A percentile compares a stretch with the other conserved stretches of the same genome.
These are phyloP conservation scores for Phrynocephalus versicolor DNA, from an alignment of 2,113 vertebrate species.

Conservation along the genomic window DNA sequence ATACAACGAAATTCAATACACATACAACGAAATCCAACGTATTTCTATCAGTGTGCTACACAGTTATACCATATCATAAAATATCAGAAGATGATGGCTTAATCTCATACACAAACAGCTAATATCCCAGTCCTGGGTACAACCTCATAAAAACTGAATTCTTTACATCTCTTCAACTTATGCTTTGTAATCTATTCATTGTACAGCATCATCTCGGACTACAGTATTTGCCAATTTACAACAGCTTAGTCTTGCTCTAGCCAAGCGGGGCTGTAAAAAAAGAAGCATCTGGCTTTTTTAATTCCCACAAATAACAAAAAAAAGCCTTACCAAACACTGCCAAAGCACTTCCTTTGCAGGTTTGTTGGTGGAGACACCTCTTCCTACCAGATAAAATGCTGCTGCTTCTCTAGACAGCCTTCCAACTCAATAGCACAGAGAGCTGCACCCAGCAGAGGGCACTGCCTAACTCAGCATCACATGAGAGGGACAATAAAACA, in stretches of 20 bases:
- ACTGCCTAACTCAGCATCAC: background rate
- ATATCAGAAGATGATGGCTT: background rate
- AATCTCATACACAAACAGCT: background rate
- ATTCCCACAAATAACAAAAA: background rate
- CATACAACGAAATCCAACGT: too few relatives aligned
- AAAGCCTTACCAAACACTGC: background rate
- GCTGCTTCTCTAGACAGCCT: background rate
- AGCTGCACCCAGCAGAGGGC: background rate
- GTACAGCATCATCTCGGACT: background rate
- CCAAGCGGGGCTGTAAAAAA: background rate
- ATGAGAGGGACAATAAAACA: background rate
- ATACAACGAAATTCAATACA: too few relatives aligned
- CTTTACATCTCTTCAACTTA: background rate
- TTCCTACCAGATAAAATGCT: background rate
- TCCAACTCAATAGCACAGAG: background rate
- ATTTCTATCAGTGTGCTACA: too few relatives aligned
- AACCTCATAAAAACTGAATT: background rate
- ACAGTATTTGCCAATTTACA: background rate
- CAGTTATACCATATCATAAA: too few relatives aligned
- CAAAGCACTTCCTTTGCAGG: background rate
- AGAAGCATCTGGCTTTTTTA: fast-evolving
- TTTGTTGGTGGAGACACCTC: background rate
- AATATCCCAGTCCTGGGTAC: background rate
- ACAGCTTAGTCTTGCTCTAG: background rate
- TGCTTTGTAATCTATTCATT: background rate